phyloP scores from a whole-genome alignment of 2,797 vertebrate species.

The Pantherophis alleghaniensis region DNA sequence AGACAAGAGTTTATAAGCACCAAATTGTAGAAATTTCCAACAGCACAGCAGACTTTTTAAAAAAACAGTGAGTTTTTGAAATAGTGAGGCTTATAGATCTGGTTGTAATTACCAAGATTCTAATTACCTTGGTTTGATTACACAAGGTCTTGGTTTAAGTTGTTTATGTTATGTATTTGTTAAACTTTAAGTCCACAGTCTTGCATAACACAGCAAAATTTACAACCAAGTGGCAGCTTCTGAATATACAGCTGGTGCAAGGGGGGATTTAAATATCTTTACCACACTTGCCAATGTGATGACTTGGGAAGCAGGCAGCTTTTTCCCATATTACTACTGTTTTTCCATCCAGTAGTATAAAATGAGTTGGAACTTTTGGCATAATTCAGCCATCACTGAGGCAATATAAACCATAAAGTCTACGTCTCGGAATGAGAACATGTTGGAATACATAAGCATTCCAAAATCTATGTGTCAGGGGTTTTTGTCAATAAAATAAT shows the following conservation, averaged over 20 bases:
- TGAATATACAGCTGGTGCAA: not conserved
- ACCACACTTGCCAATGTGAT: not conserved
- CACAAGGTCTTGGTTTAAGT: not conserved
- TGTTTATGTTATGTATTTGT: not conserved
- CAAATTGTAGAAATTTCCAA: not conserved
- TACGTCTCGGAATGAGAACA: not conserved
- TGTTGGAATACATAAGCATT: not conserved
- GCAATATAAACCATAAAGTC: not conserved
- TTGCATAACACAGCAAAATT: not conserved
- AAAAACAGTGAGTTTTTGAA: not conserved
- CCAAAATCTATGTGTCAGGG: not conserved
- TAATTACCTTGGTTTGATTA: not conserved
- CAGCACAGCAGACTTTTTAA: not conserved
- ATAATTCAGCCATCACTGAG: not conserved
- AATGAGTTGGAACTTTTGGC: not conserved
- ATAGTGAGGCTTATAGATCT: not conserved
- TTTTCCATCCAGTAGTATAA: not conserved
- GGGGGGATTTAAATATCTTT: not conserved
- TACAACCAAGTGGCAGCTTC: not conserved
- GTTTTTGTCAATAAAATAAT: not conserved
- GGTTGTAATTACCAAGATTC: not conserved
- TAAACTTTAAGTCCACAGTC: not conserved
- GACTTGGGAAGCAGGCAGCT: not conserved
- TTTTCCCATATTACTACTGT: not conserved
- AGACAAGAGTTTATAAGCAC: not conserved